Evolutionary conservation across 2,113 vertebrate species (phyloP), one percentile per base, ranked within the genome.

Genomic region (Maccullochella peelii): DNA sequence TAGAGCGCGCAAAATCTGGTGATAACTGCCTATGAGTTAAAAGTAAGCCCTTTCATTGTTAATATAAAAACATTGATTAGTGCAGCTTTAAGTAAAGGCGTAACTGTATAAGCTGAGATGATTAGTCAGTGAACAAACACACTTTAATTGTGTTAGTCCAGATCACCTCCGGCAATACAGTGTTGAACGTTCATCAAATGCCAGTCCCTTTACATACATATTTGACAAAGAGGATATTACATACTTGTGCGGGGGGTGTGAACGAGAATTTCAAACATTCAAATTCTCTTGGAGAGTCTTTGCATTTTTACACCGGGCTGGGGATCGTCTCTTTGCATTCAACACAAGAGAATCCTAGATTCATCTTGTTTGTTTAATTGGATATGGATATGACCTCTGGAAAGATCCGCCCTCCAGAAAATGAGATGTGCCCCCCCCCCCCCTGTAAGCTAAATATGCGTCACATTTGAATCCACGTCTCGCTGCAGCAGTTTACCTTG

Each of bases 311-410:
- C 68, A 52, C 67, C 15, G 6, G 65, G 27, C 84, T 54, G 44
- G 21, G 33, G 69, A 62, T 44, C 2, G 40, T 27, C 71, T 65
- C 65, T 63, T 79, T 89, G 69, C 82, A 79, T 86, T 83, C 80
- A 79, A 81, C 73, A 68, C 30, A n/a, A 67, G 36, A 73, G 27
- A 78, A 79, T 78, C 84, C 66, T 21, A 40, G 83, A 85, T 89
- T 90, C 65, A 57, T 87, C 83, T 62, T 88, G 79, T 91, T 89
- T 91, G 80, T 91, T 91, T 94, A 92, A 94, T 92, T 94, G 91
- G 84, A 87, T 72, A 10, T 94, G 91, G 84, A 87, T 72, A 10
- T 66, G 85, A 87, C 81, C 90, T 90, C 52, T 79, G 86, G 47
- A 68, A 42, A 66, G 82, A 78, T 62, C 67, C 61, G 54, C 70